Percentiles rank a stretch among this genome's conserved stretches.
Evolutionary conservation across 2,113 vertebrate genomes (phyloP).

Genomic region (Turnix velox): DNA sequence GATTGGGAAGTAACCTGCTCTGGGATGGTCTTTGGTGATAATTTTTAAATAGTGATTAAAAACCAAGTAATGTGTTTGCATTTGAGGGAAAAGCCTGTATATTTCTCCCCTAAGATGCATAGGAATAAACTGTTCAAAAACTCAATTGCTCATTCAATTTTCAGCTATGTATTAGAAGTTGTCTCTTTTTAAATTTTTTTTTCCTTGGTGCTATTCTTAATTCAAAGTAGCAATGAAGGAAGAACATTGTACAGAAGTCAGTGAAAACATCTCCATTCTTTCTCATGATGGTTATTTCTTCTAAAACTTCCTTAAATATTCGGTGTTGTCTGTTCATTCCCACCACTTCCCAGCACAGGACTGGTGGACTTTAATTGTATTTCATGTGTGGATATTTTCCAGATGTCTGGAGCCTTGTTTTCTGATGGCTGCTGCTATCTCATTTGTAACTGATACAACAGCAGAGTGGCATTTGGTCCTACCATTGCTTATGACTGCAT

Average conservation of each 20-base stretch:
- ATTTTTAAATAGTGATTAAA: neutral
- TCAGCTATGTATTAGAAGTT: neutral
- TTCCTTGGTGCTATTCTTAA: neutral
- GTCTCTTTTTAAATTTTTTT: rapidly evolving
- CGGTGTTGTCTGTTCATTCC: neutral
- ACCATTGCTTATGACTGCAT: neutral
- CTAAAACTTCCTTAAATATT: neutral
- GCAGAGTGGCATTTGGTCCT: neutral
- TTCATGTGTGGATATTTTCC: neutral
- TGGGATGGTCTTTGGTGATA: neutral
- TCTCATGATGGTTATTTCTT: neutral
- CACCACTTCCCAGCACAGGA: neutral
- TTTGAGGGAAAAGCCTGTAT: neutral
- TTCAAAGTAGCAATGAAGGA: neutral
- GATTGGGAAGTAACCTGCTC: neutral
- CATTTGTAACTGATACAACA: neutral
- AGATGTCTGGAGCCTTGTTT: neutral
- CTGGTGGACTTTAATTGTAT: neutral
- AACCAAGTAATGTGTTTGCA: neutral
- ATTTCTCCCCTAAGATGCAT: neutral
- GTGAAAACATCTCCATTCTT: neutral
- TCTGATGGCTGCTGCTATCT: neutral
- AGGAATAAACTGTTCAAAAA: neutral
- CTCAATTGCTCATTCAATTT: neutral
- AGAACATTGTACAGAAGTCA: neutral